Evolutionary conservation across 1,140 invertebrate species (phyloP).

Genomic region (Tribolium castaneum): DNA sequence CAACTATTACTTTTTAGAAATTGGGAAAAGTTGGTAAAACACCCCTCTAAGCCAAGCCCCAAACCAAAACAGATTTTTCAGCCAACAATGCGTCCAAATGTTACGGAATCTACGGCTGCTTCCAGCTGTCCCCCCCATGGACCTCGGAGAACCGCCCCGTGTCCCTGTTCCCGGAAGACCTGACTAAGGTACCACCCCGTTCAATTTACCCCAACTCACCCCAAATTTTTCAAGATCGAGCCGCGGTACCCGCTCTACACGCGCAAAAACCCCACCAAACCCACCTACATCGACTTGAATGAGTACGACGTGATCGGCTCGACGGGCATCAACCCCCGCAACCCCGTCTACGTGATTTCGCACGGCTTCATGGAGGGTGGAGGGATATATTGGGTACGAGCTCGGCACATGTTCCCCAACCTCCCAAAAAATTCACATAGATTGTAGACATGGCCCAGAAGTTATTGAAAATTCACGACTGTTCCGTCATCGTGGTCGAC

Average conservation of each 20-base stretch:
- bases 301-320: conserved; percentile 70
- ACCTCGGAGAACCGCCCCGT: conserved; percentile 80
- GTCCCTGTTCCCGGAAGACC: conserved; percentile 78
- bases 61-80: conserved; percentile 47
- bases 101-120: conserved; percentile 85
- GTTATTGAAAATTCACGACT: conserved; percentile 73
- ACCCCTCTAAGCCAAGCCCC: not conserved
- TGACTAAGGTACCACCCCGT: conserved; percentile 65
- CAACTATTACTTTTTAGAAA: conserved; percentile 60
- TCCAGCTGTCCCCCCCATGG: conserved; percentile 84
- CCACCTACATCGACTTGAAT: conserved; percentile 73
- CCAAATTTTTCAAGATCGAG: conserved; percentile 64
- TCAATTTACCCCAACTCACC: conserved; percentile 14
- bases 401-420: not conserved
- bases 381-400: conserved; percentile 78
- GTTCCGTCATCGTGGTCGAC: conserved; percentile 83
- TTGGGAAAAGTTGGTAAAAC: conserved; percentile 58
- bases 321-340: conserved; percentile 70
- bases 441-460: conserved; percentile 71
- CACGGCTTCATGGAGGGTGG: conserved; percentile 90
- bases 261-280: conserved; percentile 66
- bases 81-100: conserved; percentile 69
- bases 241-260: conserved; percentile 68
- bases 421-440: conserved; percentile 59
- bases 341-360: conserved; percentile 79